Evolutionary conservation across 2,888 invertebrate species (phyloP).

Genomic region (Dasypolia templi): DNA sequence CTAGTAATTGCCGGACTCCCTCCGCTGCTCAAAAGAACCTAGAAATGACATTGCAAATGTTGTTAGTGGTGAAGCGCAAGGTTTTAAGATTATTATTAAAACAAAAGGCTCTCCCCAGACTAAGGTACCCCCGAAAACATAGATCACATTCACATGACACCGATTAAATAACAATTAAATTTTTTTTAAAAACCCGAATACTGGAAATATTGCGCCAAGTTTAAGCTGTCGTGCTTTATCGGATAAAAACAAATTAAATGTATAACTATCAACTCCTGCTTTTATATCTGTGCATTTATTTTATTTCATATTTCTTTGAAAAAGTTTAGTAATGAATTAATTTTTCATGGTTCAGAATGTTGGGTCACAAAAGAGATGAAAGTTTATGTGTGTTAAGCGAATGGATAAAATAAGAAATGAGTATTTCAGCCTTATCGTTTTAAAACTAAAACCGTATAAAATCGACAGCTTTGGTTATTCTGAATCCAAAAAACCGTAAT

Average conservation of each 20-base stretch:
- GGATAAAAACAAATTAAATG: too few relatives aligned
- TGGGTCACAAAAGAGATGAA: background rate
- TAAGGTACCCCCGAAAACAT: background rate
- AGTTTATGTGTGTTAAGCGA: too few relatives aligned
- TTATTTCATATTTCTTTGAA: background rate
- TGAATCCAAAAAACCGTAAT: background rate
- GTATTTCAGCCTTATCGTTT: background rate
- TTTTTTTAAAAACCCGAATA: too few relatives aligned
- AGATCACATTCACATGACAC: background rate
- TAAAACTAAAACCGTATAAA: background rate
- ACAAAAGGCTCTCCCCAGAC: background rate
- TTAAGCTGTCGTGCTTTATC: too few relatives aligned
- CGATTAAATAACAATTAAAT: background rate
- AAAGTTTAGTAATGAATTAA: background rate
- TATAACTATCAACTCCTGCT: background rate
- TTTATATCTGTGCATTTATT: background rate
- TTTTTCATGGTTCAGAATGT: background rate
- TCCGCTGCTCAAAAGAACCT: background rate
- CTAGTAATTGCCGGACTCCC: too few relatives aligned
- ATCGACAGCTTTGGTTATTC: background rate
- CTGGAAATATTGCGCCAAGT: too few relatives aligned
- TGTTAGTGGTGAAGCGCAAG: background rate
- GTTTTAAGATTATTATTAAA: background rate
- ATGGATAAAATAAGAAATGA: background rate
- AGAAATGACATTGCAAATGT: background rate